These are phyloP conservation scores for Sepioteuthis lessoniana DNA, from an alignment of 2,888 invertebrate genomes.

Conservation along the genomic window DNA sequence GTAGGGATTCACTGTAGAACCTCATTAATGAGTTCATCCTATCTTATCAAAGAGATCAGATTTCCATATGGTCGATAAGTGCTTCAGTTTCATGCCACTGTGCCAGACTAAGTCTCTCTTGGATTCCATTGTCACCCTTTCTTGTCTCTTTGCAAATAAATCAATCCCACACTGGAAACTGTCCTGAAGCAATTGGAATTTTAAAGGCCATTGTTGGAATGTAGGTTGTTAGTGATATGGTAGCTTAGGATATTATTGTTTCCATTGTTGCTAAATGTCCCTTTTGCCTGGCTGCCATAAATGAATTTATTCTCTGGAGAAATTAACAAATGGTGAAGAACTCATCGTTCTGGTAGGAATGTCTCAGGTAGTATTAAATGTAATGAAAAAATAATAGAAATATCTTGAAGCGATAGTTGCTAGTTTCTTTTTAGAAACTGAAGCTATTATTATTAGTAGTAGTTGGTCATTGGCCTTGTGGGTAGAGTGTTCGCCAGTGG, in stretches of 20 bases:
- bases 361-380: not conserved
- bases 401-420: not conserved
- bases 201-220: not conserved
- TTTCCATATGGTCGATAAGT: no score
- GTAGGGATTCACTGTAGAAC: no score
- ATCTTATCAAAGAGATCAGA: no score
- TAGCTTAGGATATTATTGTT: not conserved
- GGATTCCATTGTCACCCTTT: no score
- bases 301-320: not conserved
- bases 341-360: not conserved
- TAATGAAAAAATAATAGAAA: not conserved
- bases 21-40: no score
- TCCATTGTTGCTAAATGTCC: not conserved
- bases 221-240: not conserved
- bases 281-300: not conserved
- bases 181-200: not conserved
- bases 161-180: not conserved
- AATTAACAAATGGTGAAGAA: not conserved
- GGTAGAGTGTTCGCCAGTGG: no score
- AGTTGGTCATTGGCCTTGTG: no score
- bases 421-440: not conserved
- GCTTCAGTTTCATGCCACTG: no score
- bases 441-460: no score
- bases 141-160: not conserved
- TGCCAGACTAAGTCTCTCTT: no score